Evolutionary conservation across 1,140 invertebrate genomes (phyloP), one percentile per base, ranked within the genome.

Genomic region (Drosophila ambigua): DNA sequence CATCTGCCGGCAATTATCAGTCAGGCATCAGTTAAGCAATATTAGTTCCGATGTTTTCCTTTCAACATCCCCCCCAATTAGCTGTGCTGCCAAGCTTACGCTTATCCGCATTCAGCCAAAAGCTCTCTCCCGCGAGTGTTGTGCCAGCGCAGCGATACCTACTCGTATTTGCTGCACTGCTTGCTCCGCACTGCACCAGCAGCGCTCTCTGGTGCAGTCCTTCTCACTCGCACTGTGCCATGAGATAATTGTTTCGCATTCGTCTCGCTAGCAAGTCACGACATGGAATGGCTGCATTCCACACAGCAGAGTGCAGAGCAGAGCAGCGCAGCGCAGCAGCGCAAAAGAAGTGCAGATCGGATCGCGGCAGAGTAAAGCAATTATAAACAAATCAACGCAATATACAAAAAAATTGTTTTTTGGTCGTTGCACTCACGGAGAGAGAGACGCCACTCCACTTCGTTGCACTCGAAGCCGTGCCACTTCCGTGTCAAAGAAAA

Each of bases 171-270:
- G 35, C 35, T 39, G 35, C 35, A 39, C 35, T 39, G 9, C 35
- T 39, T 39, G 9, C 35, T 39, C 4, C 6, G 5, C 57, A 58
- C 44, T 66, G 68, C 68, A 76, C 60, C 52, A 4, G 4, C 35
- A 11, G 4, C 35, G 5, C 5, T 39, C 11, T 13, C 11, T 13
- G 3, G 35, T 4, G 13, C 4, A 13, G 11, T 11, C 35, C 35
- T 13, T 65, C 60, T 74, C 75, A 54, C 51, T 78, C 59, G 55
- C 65, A 71, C 75, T 69, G 65, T 75, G 61, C 64, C 50, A 55
- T 71, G 54, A 49, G 26, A 61, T 78, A 85, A 85, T 85, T 85
- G 81, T 87, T 85, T 87, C 73, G 54, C 82, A 84, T 87, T 83
- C 82, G 80, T 68, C 67, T 84, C 77, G 76, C 75, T 72, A 67